Evolutionary conservation across 1,140 invertebrate species (phyloP).

Genomic region (Vanessa atalanta): DNA sequence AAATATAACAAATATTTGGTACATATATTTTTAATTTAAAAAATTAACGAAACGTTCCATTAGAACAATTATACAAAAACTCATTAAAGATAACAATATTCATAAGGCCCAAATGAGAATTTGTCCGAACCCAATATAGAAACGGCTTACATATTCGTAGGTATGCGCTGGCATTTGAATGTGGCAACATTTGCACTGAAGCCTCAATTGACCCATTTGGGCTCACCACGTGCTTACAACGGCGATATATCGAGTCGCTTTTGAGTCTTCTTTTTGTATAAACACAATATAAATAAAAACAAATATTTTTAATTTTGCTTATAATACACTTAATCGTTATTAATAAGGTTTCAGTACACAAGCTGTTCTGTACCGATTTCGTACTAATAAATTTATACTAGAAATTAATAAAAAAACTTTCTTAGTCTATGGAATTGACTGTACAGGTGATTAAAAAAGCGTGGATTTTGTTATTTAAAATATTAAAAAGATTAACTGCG

Average conservation of each 20-base stretch:
- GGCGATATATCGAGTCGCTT: neutral
- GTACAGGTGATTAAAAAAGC: too few relatives aligned
- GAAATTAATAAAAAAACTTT: too few relatives aligned
- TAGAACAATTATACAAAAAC: neutral
- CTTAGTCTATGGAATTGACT: too few relatives aligned
- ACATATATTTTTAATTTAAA: too few relatives aligned
- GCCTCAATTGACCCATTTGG: conserved; percentile 61
- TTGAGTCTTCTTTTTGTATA: neutral
- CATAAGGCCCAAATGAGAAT: conserved; percentile 27
- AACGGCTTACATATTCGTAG: conserved; percentile 32
- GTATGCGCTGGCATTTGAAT: conserved; percentile 48
- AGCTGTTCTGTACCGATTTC: too few relatives aligned
- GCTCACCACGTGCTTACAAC: conserved; percentile 45
- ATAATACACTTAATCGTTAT: too few relatives aligned
- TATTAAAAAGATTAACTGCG: too few relatives aligned
- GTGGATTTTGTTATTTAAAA: too few relatives aligned
- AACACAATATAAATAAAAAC: neutral
- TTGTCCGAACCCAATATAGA: conserved; percentile 41
- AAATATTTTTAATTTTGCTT: neutral
- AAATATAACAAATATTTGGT: too few relatives aligned
- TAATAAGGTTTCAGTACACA: too few relatives aligned
- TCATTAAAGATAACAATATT: conserved; percentile 6
- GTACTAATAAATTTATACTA: too few relatives aligned
- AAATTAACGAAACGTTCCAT: too few relatives aligned
- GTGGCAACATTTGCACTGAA: conserved; percentile 59